Evolutionary conservation across 2,888 invertebrate species (phyloP).

Genomic region (Cephus pulcher): DNA sequence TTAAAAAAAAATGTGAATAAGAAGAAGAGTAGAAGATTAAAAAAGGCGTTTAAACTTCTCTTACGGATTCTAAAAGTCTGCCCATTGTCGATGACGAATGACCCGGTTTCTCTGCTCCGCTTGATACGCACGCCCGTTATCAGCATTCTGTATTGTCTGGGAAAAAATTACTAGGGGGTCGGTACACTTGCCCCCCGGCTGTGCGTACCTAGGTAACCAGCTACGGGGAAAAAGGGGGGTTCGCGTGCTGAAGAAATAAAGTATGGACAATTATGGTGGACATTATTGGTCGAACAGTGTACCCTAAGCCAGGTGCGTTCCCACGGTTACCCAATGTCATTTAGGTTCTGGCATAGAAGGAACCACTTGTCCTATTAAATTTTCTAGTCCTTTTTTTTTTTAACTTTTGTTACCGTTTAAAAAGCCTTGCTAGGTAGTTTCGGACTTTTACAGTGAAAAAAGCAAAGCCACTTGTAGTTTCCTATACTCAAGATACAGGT

Average conservation of each 20-base stretch:
- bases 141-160: neutral
- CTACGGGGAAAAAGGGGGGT: neutral
- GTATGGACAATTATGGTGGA: neutral
- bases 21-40: neutral
- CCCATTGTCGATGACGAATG: neutral
- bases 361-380: conserved; percentile 20
- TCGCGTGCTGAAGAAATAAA: neutral
- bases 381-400: neutral
- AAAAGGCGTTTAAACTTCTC: neutral
- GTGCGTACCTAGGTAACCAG: neutral
- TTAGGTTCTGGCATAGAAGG: neutral
- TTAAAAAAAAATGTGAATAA: neutral
- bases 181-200: neutral
- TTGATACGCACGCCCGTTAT: neutral
- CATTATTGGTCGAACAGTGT: neutral
- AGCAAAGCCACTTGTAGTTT: neutral
- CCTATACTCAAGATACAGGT: neutral
- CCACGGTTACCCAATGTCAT: conserved; percentile 13
- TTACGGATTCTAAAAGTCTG: neutral
- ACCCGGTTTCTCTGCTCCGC: neutral
- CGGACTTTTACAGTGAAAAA: no score
- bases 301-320: conserved; percentile 18
- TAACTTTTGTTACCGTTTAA: neutral
- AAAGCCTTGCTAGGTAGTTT: no score
- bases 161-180: neutral